These are phyloP conservation scores for Eucera pruinosa DNA, from an alignment of 2,888 invertebrate species.

Conservation along the genomic window DNA sequence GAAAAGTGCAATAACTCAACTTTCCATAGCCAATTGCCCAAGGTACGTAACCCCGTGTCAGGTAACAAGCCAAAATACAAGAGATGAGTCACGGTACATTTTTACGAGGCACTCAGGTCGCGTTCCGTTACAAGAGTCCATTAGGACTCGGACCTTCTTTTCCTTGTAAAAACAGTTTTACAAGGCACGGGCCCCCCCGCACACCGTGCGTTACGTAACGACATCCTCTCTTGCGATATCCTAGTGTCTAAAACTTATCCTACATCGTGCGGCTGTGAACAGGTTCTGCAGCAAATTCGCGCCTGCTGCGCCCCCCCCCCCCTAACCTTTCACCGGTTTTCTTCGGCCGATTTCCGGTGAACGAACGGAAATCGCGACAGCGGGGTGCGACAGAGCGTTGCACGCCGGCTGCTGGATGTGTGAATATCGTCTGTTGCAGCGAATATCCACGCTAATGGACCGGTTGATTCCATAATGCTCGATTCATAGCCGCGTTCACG, in stretches of 20 bases:
- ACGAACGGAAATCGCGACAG: slow-evolving; percentile 48
- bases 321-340: slow-evolving; percentile 41
- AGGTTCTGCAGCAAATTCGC: slow-evolving; percentile 53
- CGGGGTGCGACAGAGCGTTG: slow-evolving; percentile 7
- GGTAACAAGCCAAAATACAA: slow-evolving; percentile 28
- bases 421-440: neutral
- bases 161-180: slow-evolving; percentile 62
- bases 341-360: slow-evolving; percentile 57
- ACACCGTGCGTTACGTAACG: slow-evolving; percentile 65
- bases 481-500: slow-evolving; percentile 26
- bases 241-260: slow-evolving; percentile 43
- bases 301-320: slow-evolving; percentile 13
- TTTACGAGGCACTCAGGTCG: slow-evolving; percentile 26
- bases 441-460: slow-evolving; percentile 30
- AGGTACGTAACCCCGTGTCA: slow-evolving; percentile 7
- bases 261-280: slow-evolving; percentile 44
- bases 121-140: slow-evolving; percentile 50
- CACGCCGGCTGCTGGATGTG: slow-evolving; percentile 19
- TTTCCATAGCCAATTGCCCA: neutral
- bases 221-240: slow-evolving; percentile 74
- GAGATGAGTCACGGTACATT: slow-evolving; percentile 24
- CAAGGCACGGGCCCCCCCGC: slow-evolving; percentile 60
- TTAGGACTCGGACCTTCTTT: slow-evolving; percentile 53
- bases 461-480: slow-evolving; percentile 13
- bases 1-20: neutral